These are phyloP conservation scores for Actinia tenebrosa DNA, from an alignment of 64 coral and sea anemone genomes.

Conservation along the genomic window DNA sequence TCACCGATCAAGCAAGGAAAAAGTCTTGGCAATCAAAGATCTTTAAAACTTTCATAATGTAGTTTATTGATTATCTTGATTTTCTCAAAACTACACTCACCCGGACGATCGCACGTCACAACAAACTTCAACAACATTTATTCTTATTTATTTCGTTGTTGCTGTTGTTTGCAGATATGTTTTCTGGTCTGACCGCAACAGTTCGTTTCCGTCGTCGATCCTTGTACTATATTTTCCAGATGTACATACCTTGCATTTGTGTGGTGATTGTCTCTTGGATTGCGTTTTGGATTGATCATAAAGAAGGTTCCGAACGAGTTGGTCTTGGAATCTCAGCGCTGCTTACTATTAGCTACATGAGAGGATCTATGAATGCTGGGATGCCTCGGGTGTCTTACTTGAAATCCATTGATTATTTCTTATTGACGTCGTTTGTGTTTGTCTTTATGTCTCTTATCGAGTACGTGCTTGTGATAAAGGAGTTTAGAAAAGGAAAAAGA, in stretches of 20 bases:
- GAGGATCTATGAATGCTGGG: slow-evolving; percentile 74
- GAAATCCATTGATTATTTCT: slow-evolving; percentile 81
- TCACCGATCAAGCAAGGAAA: too few species aligned
- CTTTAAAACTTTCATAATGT: too few species aligned
- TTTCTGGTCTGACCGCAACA: slow-evolving; percentile 75
- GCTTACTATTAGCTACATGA: slow-evolving; percentile 81
- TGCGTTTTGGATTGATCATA: slow-evolving; percentile 78
- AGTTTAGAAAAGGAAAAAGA: slow-evolving; percentile 40
- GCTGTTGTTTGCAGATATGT: slow-evolving; percentile 34
- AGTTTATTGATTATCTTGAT: too few species aligned
- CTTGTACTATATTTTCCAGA: slow-evolving; percentile 80
- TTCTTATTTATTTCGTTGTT: not conserved
- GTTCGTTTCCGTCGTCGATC: slow-evolving; percentile 69
- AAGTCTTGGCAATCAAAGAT: too few species aligned
- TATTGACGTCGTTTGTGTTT: slow-evolving; percentile 72
- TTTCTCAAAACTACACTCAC: too few species aligned
- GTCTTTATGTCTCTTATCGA: slow-evolving; percentile 86
- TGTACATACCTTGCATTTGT: slow-evolving; percentile 74
- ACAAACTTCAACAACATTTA: too few species aligned
- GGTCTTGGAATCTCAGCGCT: slow-evolving; percentile 73
- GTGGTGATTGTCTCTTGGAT: slow-evolving; percentile 83
- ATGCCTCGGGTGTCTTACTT: slow-evolving; percentile 81
- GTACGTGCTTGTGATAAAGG: slow-evolving; percentile 57
- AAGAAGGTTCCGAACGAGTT: slow-evolving; percentile 65
- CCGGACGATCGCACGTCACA: too few species aligned